Conservation (phyloP, 2,797 vertebrate species). For the Periophthalmus magnuspinnatus region DNA sequence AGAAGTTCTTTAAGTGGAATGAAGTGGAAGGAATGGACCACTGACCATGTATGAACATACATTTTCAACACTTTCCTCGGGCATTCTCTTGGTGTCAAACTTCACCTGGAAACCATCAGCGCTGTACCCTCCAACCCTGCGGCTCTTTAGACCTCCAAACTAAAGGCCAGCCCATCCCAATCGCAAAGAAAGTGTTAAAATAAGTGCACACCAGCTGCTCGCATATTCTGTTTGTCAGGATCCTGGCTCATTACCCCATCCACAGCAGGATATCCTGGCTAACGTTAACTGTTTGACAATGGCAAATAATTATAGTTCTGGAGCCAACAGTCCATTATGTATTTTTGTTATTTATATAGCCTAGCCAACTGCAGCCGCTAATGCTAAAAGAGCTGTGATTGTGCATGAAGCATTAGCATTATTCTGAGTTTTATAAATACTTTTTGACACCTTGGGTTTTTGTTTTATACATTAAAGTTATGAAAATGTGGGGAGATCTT, state of each 20-base stretch:
- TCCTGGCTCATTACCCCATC: conserved; percentile 36
- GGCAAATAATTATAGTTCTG: conserved; percentile 36
- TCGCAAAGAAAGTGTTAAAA: conserved; percentile 50
- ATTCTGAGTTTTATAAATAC: background rate
- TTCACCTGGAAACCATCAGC: conserved; percentile 21
- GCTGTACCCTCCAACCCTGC: conserved; percentile 4
- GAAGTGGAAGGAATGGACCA: background rate
- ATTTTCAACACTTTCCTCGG: conserved; percentile 37
- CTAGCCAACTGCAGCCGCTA: conserved; percentile 1
- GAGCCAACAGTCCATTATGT: conserved; percentile 22
- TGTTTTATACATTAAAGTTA: background rate
- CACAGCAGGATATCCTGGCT: conserved; percentile 53
- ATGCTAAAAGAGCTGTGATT: conserved; percentile 27
- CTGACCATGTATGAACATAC: conserved; percentile 13
- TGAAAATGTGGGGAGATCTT: no score
- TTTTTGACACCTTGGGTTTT: background rate
- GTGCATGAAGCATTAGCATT: conserved; percentile 11
- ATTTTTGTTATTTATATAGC: conserved; percentile 43
- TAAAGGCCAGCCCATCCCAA: conserved; percentile 44
- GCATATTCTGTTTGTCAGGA: conserved; percentile 23
- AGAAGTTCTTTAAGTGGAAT: background rate
- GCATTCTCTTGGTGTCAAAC: conserved; percentile 40
- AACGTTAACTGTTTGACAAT: conserved; percentile 49
- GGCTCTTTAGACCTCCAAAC: conserved; percentile 38
- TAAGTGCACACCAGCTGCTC: conserved; percentile 52